These are phyloP conservation scores for Coelopa frigida DNA, from an alignment of 1,140 invertebrate genomes.

Conservation along the genomic window DNA sequence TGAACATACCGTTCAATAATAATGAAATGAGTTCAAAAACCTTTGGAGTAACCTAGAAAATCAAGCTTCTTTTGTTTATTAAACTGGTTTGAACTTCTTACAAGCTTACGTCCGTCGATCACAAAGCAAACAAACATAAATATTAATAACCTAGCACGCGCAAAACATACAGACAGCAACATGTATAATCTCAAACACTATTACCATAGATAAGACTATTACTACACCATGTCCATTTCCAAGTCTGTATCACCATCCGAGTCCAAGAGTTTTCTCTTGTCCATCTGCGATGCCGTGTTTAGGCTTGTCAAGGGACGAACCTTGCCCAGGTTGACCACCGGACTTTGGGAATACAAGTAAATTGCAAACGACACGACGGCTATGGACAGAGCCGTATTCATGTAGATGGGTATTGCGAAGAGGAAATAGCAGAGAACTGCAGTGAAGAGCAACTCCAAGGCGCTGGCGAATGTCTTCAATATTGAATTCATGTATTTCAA, in stretches of 20 bases:
- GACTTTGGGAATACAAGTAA: constrained; percentile 83
- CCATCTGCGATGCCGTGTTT: constrained; percentile 11
- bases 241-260: constrained; percentile 29
- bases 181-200: not conserved
- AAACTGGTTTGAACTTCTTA: too few relatives aligned
- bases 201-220: not conserved
- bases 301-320: constrained; percentile 28
- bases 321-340: constrained; percentile 58
- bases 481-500: constrained; percentile 91
- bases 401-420: constrained; percentile 78
- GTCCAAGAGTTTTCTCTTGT: constrained; percentile 28
- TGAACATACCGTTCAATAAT: not conserved
- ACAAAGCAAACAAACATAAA: too few relatives aligned
- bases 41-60: not conserved
- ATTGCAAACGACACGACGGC: constrained; percentile 75
- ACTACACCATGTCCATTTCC: constrained; percentile 35
- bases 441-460: constrained; percentile 85
- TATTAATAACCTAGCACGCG: too few relatives aligned
- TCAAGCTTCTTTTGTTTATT: too few relatives aligned
- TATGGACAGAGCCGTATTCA: constrained; percentile 77
- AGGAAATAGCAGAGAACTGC: constrained; percentile 83
- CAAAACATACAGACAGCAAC: too few relatives aligned
- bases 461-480: constrained; percentile 92
- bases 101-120: too few relatives aligned
- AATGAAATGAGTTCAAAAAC: not conserved